phyloP scores from a whole-genome alignment of 2,888 invertebrate species.

The Actias luna region DNA sequence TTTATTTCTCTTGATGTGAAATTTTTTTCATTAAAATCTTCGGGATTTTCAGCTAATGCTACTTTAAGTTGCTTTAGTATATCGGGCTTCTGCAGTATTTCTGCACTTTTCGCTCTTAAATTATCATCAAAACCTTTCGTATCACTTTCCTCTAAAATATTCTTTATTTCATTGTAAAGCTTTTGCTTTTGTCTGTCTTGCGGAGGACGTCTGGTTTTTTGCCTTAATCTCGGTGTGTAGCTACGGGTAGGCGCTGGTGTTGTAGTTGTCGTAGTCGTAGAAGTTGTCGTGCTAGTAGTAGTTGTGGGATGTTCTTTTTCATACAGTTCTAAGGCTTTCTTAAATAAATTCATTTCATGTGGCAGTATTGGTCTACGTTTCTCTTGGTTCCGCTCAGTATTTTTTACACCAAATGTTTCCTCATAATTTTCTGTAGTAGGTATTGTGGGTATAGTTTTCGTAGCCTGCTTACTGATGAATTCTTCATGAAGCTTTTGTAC shows the following conservation, averaged over 20 bases:
- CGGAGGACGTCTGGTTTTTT: conserved; percentile 65
- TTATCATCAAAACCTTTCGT: conserved; percentile 80
- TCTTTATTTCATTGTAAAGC: conserved; percentile 82
- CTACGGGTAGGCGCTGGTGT: conserved; percentile 58
- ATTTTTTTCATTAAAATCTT: conserved; percentile 85
- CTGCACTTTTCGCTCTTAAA: conserved; percentile 74
- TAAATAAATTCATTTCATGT: conserved; percentile 84
- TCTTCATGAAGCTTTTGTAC: conserved; percentile 87
- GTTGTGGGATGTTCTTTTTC: conserved; percentile 86
- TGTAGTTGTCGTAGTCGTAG: conserved; percentile 80
- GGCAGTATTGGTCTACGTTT: conserved; percentile 79
- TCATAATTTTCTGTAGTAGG: conserved; percentile 75
- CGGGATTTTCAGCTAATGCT: conserved; percentile 86
- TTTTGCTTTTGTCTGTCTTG: conserved; percentile 81
- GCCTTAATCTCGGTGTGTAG: conserved; percentile 58
- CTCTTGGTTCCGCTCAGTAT: conserved; percentile 58
- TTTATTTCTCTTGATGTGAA: conserved; percentile 88
- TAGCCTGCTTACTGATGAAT: conserved; percentile 86
- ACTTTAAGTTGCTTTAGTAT: conserved; percentile 88
- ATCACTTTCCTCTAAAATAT: conserved; percentile 78
- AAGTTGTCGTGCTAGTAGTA: conserved; percentile 85
- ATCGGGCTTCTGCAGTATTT: conserved; percentile 85
- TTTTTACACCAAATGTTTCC: conserved; percentile 42
- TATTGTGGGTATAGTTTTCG: conserved; percentile 79
- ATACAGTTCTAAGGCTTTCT: conserved; percentile 84